phyloP scores from a whole-genome alignment of 2,113 vertebrate species.

The Fulica atra region DNA sequence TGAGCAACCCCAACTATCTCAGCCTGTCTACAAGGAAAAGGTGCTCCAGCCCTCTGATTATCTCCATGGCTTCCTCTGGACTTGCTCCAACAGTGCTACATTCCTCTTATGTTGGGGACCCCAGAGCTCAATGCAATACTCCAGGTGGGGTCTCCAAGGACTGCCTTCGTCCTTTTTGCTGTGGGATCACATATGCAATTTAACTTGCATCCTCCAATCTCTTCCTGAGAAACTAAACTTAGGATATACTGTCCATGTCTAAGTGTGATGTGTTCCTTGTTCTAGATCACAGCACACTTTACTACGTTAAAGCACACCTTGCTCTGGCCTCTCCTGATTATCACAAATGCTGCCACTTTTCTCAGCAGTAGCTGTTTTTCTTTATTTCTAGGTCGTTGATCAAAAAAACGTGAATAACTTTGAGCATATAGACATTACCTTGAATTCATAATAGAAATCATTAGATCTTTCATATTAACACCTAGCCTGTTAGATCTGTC shows the following conservation, averaged over 20 bases:
- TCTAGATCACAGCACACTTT: not conserved
- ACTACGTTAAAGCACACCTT: not conserved
- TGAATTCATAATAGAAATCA: not conserved
- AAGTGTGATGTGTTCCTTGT: not conserved
- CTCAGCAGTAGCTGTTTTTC: not conserved
- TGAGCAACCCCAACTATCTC: no score
- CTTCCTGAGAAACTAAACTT: not conserved
- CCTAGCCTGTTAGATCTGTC: not conserved
- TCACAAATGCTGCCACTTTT: not conserved
- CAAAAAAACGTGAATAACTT: not conserved
- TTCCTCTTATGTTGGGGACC: no score
- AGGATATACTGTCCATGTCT: not conserved
- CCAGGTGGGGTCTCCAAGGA: not conserved
- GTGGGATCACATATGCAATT: not conserved
- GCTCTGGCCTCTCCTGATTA: not conserved
- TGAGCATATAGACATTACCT: not conserved
- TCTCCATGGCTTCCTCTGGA: no score
- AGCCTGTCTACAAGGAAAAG: no score
- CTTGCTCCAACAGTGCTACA: no score
- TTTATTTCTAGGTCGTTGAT: not conserved
- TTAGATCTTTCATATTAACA: not conserved
- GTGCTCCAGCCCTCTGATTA: no score
- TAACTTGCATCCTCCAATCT: not conserved
- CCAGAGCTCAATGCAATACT: no score
- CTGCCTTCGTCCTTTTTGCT: not conserved